These are phyloP conservation scores for Pogonognathellus flavescens DNA, from an alignment of 1,140 invertebrate species.

Conservation along the genomic window DNA sequence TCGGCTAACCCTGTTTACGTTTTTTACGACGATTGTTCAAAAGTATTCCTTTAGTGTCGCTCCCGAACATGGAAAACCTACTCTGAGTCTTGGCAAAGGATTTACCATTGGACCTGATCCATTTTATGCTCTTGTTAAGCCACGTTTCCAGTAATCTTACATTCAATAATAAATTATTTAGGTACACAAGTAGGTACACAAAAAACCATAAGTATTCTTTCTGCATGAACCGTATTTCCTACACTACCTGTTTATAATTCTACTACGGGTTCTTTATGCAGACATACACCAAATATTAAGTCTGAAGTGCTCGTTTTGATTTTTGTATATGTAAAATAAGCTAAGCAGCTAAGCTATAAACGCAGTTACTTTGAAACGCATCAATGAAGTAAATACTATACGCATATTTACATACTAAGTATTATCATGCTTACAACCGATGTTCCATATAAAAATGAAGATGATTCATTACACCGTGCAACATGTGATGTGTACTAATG, in stretches of 20 bases:
- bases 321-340: too few species aligned
- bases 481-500: too few species aligned
- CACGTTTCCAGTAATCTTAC: neutral
- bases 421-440: too few species aligned
- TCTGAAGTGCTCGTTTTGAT: neutral
- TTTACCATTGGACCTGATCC: slow-evolving; percentile 62
- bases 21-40: slow-evolving; percentile 83
- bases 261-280: slow-evolving; percentile 5
- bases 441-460: too few species aligned
- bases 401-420: too few species aligned
- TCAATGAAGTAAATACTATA: too few species aligned
- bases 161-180: neutral
- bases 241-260: neutral
- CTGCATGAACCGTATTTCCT: neutral
- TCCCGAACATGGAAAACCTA: slow-evolving; percentile 40
- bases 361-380: too few species aligned
- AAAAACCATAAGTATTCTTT: slow-evolving; percentile 24
- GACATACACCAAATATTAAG: slow-evolving; percentile 18
- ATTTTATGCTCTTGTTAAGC: slow-evolving; percentile 57
- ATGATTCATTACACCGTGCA: too few species aligned
- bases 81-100: slow-evolving; percentile 52
- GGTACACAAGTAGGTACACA: neutral
- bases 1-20: slow-evolving; percentile 86
- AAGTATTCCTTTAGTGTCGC: slow-evolving; percentile 77
- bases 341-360: too few species aligned